These are phyloP conservation scores for Nasonia longicornis DNA, from an alignment of 1,140 invertebrate genomes.

Conservation along the genomic window DNA sequence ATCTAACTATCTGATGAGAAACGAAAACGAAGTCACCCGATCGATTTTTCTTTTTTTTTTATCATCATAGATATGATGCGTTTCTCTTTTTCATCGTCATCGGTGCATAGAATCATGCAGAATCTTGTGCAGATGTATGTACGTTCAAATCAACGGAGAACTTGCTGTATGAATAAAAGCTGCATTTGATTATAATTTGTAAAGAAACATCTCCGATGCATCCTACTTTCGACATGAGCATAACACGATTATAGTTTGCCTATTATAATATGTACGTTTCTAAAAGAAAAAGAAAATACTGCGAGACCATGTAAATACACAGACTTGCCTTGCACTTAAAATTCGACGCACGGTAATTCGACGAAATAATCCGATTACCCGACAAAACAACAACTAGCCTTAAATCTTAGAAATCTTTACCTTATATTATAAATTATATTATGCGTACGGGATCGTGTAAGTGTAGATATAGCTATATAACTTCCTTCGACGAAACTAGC, in stretches of 20 bases:
- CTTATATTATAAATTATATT: neutral
- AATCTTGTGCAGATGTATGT: too few species aligned
- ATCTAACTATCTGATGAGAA: too few species aligned
- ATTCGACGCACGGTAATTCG: slow-evolving; percentile 11
- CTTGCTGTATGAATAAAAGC: too few species aligned
- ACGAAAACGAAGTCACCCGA: neutral
- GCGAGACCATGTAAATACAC: slow-evolving; percentile 31
- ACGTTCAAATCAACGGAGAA: too few species aligned
- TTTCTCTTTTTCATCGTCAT: neutral
- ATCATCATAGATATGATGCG: neutral
- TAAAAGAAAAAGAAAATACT: neutral
- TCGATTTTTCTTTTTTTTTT: neutral
- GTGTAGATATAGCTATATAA: neutral
- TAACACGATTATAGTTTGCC: neutral
- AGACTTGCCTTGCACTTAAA: slow-evolving; percentile 32
- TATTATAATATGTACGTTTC: neutral
- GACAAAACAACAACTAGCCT: slow-evolving; percentile 22
- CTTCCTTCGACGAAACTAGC: neutral
- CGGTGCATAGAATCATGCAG: too few species aligned
- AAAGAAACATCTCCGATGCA: neutral
- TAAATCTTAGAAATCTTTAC: slow-evolving; percentile 24
- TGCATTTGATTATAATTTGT: too few species aligned
- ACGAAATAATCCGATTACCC: neutral
- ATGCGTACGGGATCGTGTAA: slow-evolving; percentile 5
- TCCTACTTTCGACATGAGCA: neutral